Evolutionary conservation across 2,888 invertebrate species (phyloP).

Genomic region (Sminthurinus aureus): DNA sequence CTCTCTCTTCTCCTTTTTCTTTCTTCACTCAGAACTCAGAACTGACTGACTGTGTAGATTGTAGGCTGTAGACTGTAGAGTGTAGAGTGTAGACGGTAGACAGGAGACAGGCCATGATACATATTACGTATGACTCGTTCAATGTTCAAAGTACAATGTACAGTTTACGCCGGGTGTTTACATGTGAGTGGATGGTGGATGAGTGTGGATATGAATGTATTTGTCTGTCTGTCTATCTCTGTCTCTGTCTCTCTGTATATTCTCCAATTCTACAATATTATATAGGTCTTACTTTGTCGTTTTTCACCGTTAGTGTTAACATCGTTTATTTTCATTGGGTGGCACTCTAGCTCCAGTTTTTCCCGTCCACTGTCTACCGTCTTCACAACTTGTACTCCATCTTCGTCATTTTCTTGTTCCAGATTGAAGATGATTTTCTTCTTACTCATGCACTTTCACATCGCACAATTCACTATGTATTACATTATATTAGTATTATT

Average conservation of each 20-base stretch:
- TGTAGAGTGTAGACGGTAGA: background rate
- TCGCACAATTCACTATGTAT: too few relatives aligned
- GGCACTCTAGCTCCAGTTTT: slow-evolving; percentile 2
- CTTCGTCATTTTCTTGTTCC: background rate
- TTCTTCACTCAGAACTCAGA: too few relatives aligned
- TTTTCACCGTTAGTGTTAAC: background rate
- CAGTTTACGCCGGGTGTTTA: too few relatives aligned
- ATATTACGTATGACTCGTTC: background rate
- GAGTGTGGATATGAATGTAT: too few relatives aligned
- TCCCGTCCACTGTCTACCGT: background rate
- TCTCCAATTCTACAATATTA: too few relatives aligned
- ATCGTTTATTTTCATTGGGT: slow-evolving; percentile 5
- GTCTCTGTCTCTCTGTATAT: background rate
- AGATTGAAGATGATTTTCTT: background rate
- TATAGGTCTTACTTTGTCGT: slow-evolving; percentile 1
- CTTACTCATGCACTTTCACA: too few relatives aligned
- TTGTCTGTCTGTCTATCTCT: too few relatives aligned
- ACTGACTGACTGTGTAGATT: too few relatives aligned
- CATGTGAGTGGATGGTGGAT: too few relatives aligned
- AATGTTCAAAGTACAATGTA: too few relatives aligned
- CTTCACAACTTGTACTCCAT: background rate
- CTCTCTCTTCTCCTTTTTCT: slow-evolving; percentile 6
- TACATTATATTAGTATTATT: too few relatives aligned
- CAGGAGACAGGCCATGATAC: background rate
- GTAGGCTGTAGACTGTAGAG: background rate